Percentiles rank a stretch among this genome's conserved stretches.
These are phyloP conservation scores for Poeciliopsis occidentalis DNA, from an alignment of 2,113 vertebrate species.

Conservation along the genomic window DNA sequence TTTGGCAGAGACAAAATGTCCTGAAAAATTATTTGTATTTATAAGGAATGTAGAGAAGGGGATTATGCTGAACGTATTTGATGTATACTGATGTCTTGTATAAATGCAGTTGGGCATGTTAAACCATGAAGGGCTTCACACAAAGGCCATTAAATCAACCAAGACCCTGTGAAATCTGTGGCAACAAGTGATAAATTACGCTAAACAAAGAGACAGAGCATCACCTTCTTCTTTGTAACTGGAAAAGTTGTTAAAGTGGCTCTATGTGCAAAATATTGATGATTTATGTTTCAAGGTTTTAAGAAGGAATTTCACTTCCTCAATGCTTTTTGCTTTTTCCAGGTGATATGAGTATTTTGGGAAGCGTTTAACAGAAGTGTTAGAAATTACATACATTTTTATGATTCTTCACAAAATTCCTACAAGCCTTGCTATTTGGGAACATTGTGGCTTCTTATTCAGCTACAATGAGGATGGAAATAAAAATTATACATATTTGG, in stretches of 20 bases:
- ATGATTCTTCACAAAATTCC: too few relatives aligned
- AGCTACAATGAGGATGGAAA: too few relatives aligned
- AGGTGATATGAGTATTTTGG: too few relatives aligned
- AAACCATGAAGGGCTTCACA: conserved; percentile 33
- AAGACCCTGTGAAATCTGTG: conserved; percentile 33
- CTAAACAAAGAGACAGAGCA: neutral
- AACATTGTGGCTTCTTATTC: too few relatives aligned
- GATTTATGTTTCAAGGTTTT: neutral
- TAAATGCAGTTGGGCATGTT: conserved; percentile 1
- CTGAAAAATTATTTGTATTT: neutral
- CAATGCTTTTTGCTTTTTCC: too few relatives aligned
- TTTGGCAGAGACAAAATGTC: too few relatives aligned
- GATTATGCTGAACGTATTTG: neutral
- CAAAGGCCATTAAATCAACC: conserved; percentile 1
- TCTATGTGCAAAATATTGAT: neutral
- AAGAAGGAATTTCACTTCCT: neutral
- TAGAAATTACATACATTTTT: too few relatives aligned
- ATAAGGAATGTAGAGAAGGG: neutral
- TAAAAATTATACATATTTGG: too few relatives aligned
- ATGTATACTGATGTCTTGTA: neutral
- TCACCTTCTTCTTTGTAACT: neutral
- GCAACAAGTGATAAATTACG: conserved; percentile 38
- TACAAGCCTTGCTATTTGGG: too few relatives aligned
- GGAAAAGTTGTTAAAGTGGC: neutral
- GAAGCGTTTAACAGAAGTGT: too few relatives aligned